Evolutionary conservation across 2,888 invertebrate species (phyloP), one percentile per base, ranked within the genome.

Genomic region (Hydrotaea diabolus): DNA sequence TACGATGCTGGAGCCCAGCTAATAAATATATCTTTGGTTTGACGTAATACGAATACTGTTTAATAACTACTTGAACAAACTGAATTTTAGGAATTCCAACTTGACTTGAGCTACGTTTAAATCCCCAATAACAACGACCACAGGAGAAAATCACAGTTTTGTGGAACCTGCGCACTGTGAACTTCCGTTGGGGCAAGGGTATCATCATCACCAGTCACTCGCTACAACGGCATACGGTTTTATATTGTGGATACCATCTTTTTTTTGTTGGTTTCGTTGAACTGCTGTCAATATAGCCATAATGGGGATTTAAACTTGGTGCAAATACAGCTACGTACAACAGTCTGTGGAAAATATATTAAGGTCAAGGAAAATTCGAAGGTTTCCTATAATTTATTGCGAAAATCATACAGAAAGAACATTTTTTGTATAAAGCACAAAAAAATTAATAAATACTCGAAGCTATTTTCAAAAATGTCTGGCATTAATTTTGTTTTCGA

Each of bases 301-400:
- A 90, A 90, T 90, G 90, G 89, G 89, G 89, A 89, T 90, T 90
- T 85, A 73, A 85, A 82, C 59, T 66, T 59, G 36, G 57, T 73
- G 55, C n/a, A 73, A 73, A 39, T 11, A 55, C 7, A 19, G 8
- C 0, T 13, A 15, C 11, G 21, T 9, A 21, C 21, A 21, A 19
- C 9, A 55, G 31, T 53, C 31, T 31, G 13, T 39, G 26, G 23
- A 15, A 53, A 55, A 26, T 15, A 26, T 8, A 21, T 72, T 39
- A 66, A 17, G 64, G 36, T 15, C 8, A 15, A 69, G 39, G 23
- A 9, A 15, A 23, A 23, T 49, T 43, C 8, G 36, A 36, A 36
- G 3, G 36, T 36, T 36, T 36, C 36, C 36, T 36, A n/a, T 8
- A 36, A 36, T 36, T 36, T 36, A 36, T 36, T 36, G n/a, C n/a